These are phyloP conservation scores for Bruchidius siliquastri DNA, from an alignment of 2,888 invertebrate species.

Conservation along the genomic window DNA sequence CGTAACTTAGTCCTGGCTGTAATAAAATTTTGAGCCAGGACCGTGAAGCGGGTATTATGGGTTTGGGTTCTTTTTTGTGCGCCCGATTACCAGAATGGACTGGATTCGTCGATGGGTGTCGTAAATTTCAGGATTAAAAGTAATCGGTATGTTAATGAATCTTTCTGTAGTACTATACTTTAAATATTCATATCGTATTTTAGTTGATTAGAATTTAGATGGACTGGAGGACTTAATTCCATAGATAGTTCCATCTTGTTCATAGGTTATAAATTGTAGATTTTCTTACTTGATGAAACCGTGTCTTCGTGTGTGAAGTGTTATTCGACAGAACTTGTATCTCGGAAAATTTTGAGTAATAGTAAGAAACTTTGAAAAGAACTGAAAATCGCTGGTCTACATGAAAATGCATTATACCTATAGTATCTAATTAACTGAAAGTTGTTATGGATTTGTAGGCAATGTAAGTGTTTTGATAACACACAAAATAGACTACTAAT, in stretches of 20 bases:
- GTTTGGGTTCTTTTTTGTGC: neutral
- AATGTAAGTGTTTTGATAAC: too few species aligned
- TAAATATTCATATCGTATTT: neutral
- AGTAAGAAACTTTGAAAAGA: too few species aligned
- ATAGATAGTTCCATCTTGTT: neutral
- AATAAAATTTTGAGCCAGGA: neutral
- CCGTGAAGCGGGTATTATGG: neutral
- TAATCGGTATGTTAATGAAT: neutral
- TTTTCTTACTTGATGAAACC: too few species aligned
- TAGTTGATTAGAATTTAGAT: neutral
- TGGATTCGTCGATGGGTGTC: neutral
- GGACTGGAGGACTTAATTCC: neutral
- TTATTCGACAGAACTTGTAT: too few species aligned
- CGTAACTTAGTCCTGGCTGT: neutral
- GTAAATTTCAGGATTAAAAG: neutral
- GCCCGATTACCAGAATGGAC: neutral
- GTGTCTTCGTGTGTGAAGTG: too few species aligned
- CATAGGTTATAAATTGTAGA: neutral
- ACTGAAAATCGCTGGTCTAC: too few species aligned
- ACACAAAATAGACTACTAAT: too few species aligned
- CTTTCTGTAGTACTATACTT: neutral
- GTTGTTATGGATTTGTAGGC: too few species aligned
- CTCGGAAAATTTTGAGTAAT: too few species aligned
- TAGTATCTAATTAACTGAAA: too few species aligned
- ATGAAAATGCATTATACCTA: too few species aligned